These are phyloP conservation scores for Drosophila chauvacae DNA, from an alignment of 1,140 invertebrate genomes.

Conservation along the genomic window DNA sequence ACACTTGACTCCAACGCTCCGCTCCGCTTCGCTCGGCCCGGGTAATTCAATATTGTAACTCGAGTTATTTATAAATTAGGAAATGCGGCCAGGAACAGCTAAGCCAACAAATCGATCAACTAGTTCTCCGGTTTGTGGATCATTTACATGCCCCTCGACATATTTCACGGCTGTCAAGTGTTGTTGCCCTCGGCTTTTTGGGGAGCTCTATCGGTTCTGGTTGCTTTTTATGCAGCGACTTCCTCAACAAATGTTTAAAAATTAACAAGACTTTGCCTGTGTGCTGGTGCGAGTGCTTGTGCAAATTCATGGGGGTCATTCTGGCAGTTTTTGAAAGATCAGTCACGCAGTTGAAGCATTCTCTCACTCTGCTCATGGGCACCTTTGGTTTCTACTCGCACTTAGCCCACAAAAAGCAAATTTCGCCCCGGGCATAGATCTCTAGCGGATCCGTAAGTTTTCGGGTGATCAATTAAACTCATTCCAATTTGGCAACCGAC, in stretches of 20 bases:
- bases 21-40: background rate
- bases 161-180: slow-evolving; percentile 61
- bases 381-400: slow-evolving; percentile 40
- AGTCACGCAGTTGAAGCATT: slow-evolving; percentile 48
- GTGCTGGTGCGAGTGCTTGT: slow-evolving; percentile 13
- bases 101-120: slow-evolving; percentile 56
- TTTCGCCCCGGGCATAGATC: slow-evolving; percentile 35
- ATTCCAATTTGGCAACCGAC: slow-evolving; percentile 36
- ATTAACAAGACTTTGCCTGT: slow-evolving; percentile 11
- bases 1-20: slow-evolving; percentile 32
- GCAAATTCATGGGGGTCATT: slow-evolving; percentile 52
- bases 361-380: slow-evolving; percentile 26
- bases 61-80: slow-evolving; percentile 61
- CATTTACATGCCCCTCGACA: slow-evolving; percentile 24
- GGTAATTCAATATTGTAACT: slow-evolving; percentile 52
- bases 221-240: slow-evolving; percentile 32
- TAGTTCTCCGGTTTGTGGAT: slow-evolving; percentile 46
- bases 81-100: slow-evolving; percentile 48
- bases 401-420: slow-evolving; percentile 39
- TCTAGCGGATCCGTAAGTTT: slow-evolving; percentile 27
- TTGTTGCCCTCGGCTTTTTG: slow-evolving; percentile 11
- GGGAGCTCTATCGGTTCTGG: slow-evolving; percentile 24
- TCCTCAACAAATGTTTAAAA: slow-evolving; percentile 46
- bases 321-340: slow-evolving; percentile 25
- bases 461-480: slow-evolving; percentile 58